Evolutionary conservation across 1,140 invertebrate genomes (phyloP).

Genomic region (Drosophila biarmipes): DNA sequence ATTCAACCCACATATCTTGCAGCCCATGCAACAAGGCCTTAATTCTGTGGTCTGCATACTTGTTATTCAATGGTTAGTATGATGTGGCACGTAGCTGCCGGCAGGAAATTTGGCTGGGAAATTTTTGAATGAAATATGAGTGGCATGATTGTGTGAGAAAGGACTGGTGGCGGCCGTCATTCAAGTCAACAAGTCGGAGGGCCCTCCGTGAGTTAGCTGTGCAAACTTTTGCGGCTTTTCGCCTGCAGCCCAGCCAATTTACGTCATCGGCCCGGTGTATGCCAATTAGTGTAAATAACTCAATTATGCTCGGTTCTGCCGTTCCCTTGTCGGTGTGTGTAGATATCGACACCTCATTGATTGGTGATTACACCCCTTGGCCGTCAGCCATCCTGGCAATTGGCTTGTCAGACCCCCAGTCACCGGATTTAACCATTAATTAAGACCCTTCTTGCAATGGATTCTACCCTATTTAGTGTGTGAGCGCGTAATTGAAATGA

Average conservation of each 20-base stretch:
- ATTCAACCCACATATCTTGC: neutral
- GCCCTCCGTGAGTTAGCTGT: constrained; percentile 46
- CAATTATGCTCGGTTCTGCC: constrained; percentile 61
- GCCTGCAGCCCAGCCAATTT: constrained; percentile 57
- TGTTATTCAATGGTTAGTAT: constrained; percentile 28
- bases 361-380: constrained; percentile 55
- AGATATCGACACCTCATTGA: constrained; percentile 65
- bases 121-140: constrained; percentile 51
- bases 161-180: neutral
- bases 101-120: constrained; percentile 48
- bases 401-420: constrained; percentile 45
- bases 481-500: constrained; percentile 43
- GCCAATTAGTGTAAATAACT: constrained; percentile 78
- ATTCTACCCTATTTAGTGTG: constrained; percentile 14
- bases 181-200: constrained; percentile 29
- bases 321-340: constrained; percentile 16
- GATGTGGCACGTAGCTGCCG: constrained; percentile 47
- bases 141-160: neutral
- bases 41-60: constrained; percentile 7
- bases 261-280: constrained; percentile 30
- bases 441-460: constrained; percentile 27
- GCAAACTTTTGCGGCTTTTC: constrained; percentile 58
- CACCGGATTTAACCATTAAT: constrained; percentile 55
- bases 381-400: constrained; percentile 52
- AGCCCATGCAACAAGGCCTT: constrained; percentile 28